phyloP scores from a whole-genome alignment of 1,140 invertebrate genomes.

The Druon quercuslanigerum region DNA sequence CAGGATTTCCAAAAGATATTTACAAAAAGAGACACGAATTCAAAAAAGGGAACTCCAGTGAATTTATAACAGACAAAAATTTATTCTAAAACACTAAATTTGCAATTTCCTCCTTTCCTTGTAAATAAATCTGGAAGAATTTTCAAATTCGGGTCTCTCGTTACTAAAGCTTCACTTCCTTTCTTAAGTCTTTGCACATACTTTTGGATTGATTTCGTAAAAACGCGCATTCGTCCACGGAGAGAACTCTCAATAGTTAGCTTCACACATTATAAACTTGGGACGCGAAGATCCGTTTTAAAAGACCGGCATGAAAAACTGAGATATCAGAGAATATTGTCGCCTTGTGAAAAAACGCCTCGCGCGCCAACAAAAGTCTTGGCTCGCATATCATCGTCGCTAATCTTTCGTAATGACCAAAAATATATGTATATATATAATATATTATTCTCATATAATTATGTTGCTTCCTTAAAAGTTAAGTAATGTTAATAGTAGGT shows the following conservation, averaged over 20 bases:
- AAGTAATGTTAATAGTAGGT: constrained; percentile 75
- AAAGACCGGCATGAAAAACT: constrained; percentile 61
- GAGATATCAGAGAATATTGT: constrained; percentile 74
- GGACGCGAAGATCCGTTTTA: constrained; percentile 34
- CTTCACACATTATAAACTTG: constrained; percentile 32
- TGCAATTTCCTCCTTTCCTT: not conserved
- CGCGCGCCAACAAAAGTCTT: constrained; percentile 70
- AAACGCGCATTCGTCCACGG: constrained; percentile 27
- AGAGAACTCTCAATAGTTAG: constrained; percentile 12
- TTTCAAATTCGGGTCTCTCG: not conserved
- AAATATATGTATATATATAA: constrained; percentile 74
- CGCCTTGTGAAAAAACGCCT: constrained; percentile 72
- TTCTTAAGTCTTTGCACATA: constrained; percentile 15
- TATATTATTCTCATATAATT: constrained; percentile 73
- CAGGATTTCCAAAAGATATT: not conserved
- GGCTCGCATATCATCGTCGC: constrained; percentile 62
- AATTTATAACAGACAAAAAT: constrained; percentile 1
- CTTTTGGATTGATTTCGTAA: constrained; percentile 10
- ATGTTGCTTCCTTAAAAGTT: constrained; percentile 72
- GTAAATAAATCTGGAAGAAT: not conserved
- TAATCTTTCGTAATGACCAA: constrained; percentile 74
- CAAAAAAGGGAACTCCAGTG: not conserved
- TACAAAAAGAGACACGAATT: not conserved
- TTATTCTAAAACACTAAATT: constrained; percentile 5
- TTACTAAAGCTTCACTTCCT: constrained; percentile 23